A percentile compares a stretch with the other conserved stretches of the same genome.
These are phyloP conservation scores for Enteromius viviparus DNA, from an alignment of 2,797 vertebrate species.

Conservation along the genomic window DNA sequence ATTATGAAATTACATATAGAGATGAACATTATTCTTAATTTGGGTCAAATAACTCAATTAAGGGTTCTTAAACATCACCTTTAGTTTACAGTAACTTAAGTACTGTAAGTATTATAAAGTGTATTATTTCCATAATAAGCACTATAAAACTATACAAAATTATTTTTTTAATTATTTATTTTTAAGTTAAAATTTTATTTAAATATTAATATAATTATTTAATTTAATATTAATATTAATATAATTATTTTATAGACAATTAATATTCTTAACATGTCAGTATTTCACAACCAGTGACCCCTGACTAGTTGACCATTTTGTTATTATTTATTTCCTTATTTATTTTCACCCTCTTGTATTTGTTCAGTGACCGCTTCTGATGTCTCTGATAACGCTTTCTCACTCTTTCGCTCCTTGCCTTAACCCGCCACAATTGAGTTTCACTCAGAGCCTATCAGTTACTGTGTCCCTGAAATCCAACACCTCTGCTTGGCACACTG, in stretches of 20 bases:
- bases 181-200: too few species aligned
- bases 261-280: conserved; percentile 61
- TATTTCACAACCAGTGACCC: conserved; percentile 69
- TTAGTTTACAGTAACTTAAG: neutral
- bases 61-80: neutral
- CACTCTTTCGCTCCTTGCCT: conserved; percentile 37
- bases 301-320: conserved; percentile 58
- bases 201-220: too few species aligned
- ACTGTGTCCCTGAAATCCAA: conserved; percentile 59
- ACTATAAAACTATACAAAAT: neutral
- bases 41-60: neutral
- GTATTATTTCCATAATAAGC: neutral
- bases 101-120: neutral
- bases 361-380: conserved; percentile 47
- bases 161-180: too few species aligned
- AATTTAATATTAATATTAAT: too few species aligned
- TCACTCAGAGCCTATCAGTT: conserved; percentile 59
- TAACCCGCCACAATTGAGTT: conserved; percentile 51
- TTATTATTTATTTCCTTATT: neutral
- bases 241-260: too few species aligned
- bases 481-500: conserved; percentile 56
- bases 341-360: conserved; percentile 40
- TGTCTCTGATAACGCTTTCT: conserved; percentile 40
- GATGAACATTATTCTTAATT: neutral
- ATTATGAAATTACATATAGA: neutral